A percentile compares a stretch with the other conserved stretches of the same genome.
Evolutionary conservation across 1,140 invertebrate genomes (phyloP).

Genomic region (Carposina sasakii): DNA sequence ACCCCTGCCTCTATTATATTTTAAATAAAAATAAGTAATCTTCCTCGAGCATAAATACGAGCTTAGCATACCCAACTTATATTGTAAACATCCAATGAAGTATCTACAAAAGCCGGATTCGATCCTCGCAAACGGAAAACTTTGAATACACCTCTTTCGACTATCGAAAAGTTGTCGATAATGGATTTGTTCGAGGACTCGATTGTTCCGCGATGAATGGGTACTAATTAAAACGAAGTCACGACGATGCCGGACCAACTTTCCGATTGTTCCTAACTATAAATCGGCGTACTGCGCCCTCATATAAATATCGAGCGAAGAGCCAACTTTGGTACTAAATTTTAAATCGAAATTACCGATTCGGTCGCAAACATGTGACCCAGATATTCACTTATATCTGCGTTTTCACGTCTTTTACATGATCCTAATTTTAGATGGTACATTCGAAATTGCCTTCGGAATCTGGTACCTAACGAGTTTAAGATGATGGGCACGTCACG

Average conservation of each 20-base stretch:
- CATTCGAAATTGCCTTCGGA: slow-evolving; percentile 46
- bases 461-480: slow-evolving; percentile 50
- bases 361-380: slow-evolving; percentile 20
- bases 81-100: too few species aligned
- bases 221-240: slow-evolving; percentile 70
- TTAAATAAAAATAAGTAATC: too few species aligned
- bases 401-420: too few species aligned
- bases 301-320: slow-evolving; percentile 59
- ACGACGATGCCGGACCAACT: slow-evolving; percentile 56
- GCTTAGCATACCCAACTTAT: too few species aligned
- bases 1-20: too few species aligned
- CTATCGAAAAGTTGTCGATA: slow-evolving; percentile 67
- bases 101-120: slow-evolving; percentile 34
- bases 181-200: slow-evolving; percentile 64
- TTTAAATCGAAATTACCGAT: slow-evolving; percentile 55
- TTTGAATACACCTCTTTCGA: slow-evolving; percentile 62
- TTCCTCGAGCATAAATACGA: too few species aligned
- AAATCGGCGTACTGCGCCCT: slow-evolving; percentile 52
- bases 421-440: too few species aligned
- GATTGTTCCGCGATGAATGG: slow-evolving; percentile 69
- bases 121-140: slow-evolving; percentile 49
- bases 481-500: slow-evolving; percentile 58
- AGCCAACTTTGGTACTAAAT: slow-evolving; percentile 58
- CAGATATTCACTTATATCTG: too few species aligned
- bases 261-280: slow-evolving; percentile 63